phyloP scores from a whole-genome alignment of 1,140 invertebrate species.

The Pollicipes pollicipes region DNA sequence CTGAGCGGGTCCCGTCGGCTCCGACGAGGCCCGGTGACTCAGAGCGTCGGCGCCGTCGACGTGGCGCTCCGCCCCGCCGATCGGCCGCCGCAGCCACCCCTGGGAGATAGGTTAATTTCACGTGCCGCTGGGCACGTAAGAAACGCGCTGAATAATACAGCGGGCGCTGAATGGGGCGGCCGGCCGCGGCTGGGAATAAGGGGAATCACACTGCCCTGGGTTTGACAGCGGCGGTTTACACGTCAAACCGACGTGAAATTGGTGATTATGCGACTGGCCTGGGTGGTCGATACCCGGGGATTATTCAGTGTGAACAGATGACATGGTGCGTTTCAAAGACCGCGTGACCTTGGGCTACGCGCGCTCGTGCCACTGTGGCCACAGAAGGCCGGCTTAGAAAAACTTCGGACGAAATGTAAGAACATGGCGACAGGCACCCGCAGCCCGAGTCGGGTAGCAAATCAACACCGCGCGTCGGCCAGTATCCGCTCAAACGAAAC shows the following conservation, averaged over 20 bases:
- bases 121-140: not conserved
- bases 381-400: too few relatives aligned
- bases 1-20: not conserved
- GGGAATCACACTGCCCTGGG: not conserved
- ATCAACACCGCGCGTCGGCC: too few relatives aligned
- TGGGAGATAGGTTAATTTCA: not conserved
- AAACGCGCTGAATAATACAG: not conserved
- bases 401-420: too few relatives aligned
- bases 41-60: not conserved
- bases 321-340: too few relatives aligned
- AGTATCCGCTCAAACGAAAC: too few relatives aligned
- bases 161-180: not conserved
- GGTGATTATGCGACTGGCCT: not conserved
- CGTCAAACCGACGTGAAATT: slow-evolving; percentile 1
- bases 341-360: not conserved
- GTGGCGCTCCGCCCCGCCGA: not conserved
- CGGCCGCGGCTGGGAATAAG: not conserved
- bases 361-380: too few relatives aligned
- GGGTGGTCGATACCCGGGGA: not conserved
- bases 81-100: not conserved
- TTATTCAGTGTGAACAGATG: not conserved
- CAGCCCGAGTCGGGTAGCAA: too few relatives aligned
- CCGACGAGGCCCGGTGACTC: not conserved
- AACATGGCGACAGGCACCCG: too few relatives aligned
- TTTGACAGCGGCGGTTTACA: not conserved